A percentile compares a stretch with the other conserved stretches of the same genome.
Evolutionary conservation across 2,113 vertebrate species (phyloP).

Genomic region (Candoia aspera): DNA sequence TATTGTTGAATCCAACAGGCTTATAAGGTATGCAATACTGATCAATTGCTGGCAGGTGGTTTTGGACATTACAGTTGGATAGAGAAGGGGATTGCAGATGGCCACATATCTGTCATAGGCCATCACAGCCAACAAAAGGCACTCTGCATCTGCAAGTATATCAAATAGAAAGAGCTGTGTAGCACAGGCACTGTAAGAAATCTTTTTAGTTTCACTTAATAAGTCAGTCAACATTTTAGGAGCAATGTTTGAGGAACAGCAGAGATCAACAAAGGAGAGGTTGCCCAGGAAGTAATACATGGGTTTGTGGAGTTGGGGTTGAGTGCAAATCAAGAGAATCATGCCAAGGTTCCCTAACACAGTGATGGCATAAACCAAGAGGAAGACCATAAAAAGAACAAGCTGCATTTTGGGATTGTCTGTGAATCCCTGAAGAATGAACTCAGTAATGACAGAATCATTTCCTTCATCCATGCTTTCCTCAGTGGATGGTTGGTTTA

Average conservation of each 20-base stretch:
- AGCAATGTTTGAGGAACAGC: constrained; percentile 40
- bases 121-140: constrained; percentile 52
- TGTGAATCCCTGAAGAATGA: constrained; percentile 61
- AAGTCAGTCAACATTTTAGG: constrained; percentile 52
- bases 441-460: constrained; percentile 38
- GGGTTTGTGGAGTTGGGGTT: constrained; percentile 50
- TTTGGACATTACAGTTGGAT: constrained; percentile 45
- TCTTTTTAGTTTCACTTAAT: constrained; percentile 22
- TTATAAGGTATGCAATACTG: constrained; percentile 2
- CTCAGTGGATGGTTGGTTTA: background rate
- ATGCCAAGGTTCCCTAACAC: constrained; percentile 60
- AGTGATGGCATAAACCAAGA: constrained; percentile 48
- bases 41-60: constrained; percentile 9
- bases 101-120: constrained; percentile 51
- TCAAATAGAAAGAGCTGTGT: constrained; percentile 41
- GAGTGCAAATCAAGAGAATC: constrained; percentile 43
- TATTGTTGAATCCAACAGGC: constrained; percentile 44
- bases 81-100: constrained; percentile 53
- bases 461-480: constrained; percentile 43
- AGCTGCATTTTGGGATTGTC: background rate
- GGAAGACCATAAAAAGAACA: constrained; percentile 25
- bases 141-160: constrained; percentile 32
- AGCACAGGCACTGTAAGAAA: constrained; percentile 42
- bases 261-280: constrained; percentile 48
- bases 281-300: constrained; percentile 50